Conservation (phyloP, 37 sponge, comb jelly and placozoan species). For the Hexactinellida sp. region DNA sequence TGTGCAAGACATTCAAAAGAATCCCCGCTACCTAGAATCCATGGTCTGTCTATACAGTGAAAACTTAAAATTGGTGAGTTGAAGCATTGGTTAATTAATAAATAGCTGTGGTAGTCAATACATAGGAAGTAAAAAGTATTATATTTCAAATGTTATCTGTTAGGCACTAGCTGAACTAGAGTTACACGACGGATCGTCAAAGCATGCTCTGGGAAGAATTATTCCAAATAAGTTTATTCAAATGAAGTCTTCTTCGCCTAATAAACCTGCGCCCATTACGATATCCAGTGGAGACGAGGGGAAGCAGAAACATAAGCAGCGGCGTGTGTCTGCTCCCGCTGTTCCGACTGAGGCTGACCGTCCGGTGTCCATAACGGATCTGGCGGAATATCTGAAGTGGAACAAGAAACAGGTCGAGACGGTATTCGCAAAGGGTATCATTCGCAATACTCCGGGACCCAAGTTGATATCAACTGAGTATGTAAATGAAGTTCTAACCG, state of each 20-base stretch:
- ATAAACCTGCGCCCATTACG: neutral
- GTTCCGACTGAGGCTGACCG: neutral
- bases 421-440: neutral
- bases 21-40: neutral
- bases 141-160: neutral
- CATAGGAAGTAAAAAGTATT: too few species aligned
- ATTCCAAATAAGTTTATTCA: neutral
- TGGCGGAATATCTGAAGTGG: neutral
- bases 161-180: neutral
- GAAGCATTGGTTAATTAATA: neutral
- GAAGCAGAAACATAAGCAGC: neutral
- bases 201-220: neutral
- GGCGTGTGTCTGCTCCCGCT: neutral
- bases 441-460: neutral
- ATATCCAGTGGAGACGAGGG: constrained; percentile 9
- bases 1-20: neutral
- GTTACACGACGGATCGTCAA: too few species aligned
- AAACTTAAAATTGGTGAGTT: neutral
- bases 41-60: neutral
- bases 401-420: neutral
- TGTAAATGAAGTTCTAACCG: neutral
- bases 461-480: neutral
- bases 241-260: neutral
- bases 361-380: neutral
- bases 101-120: neutral